phyloP scores from a whole-genome alignment of 2,797 vertebrate species.

The Oryzias sinensis region DNA sequence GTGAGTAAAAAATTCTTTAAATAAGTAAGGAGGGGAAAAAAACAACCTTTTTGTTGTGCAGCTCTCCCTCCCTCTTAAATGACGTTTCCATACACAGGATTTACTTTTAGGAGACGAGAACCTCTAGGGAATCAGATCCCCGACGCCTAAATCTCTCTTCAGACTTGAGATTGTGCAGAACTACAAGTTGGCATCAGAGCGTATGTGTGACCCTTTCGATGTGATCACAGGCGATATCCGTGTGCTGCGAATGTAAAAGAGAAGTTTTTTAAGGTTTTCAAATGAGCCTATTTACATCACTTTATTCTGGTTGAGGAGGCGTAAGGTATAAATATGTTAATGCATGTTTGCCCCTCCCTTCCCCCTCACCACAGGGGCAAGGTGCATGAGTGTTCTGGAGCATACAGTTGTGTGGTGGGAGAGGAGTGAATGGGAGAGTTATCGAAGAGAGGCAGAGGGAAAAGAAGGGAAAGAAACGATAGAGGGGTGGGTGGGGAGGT shows the following conservation, averaged over 20 bases:
- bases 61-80: too few relatives aligned
- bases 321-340: conserved; percentile 78
- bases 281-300: conserved; percentile 64
- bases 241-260: too few relatives aligned
- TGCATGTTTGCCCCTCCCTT: conserved; percentile 69
- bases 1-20: conserved; percentile 29
- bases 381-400: conserved; percentile 44
- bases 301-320: conserved; percentile 15
- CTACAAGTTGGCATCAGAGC: conserved; percentile 7
- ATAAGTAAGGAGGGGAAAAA: conserved; percentile 1
- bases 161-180: conserved; percentile 21
- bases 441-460: conserved; percentile 54
- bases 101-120: conserved; percentile 14
- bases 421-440: conserved; percentile 36
- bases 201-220: conserved; percentile 5
- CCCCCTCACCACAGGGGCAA: conserved; percentile 47
- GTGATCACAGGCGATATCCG: not conserved
- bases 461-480: conserved; percentile 32
- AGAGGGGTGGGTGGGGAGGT: conserved; percentile 35
- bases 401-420: conserved; percentile 39
- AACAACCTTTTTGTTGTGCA: not conserved
- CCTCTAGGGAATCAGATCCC: conserved; percentile 32
- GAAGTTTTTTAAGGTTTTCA: conserved; percentile 54
- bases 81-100: too few relatives aligned
- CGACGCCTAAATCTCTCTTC: conserved; percentile 17